A percentile compares a stretch with the other conserved stretches of the same genome.
These are phyloP conservation scores for Tiliqua scincoides DNA, from an alignment of 2,113 vertebrate species.

Conservation along the genomic window DNA sequence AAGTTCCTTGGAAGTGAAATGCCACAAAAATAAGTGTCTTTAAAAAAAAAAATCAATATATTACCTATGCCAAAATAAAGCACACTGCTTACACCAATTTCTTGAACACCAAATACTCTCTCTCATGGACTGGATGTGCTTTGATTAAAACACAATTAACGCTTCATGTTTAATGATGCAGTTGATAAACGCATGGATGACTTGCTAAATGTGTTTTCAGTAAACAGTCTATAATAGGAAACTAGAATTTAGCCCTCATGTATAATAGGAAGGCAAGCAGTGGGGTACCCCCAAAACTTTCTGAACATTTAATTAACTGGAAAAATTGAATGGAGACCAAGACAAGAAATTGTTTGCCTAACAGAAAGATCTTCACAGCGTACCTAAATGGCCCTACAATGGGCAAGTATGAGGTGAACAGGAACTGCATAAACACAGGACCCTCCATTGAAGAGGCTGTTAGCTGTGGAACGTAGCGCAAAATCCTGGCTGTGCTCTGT, in stretches of 20 bases:
- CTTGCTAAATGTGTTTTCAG: background rate
- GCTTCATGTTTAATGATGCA: conserved; percentile 1
- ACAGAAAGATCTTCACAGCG: background rate
- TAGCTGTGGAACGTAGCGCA: background rate
- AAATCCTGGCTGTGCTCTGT: too few species aligned
- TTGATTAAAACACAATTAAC: conserved; percentile 20
- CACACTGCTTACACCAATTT: background rate
- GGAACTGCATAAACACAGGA: background rate
- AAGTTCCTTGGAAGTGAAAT: background rate
- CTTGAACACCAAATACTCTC: background rate
- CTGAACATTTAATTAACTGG: background rate
- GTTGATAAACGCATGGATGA: background rate
- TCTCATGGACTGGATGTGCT: background rate
- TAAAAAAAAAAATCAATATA: background rate
- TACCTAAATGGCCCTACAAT: background rate
- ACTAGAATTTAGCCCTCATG: background rate
- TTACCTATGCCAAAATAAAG: background rate
- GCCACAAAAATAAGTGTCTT: background rate
- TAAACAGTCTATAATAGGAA: background rate
- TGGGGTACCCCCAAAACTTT: background rate
- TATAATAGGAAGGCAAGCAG: background rate
- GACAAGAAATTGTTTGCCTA: background rate
- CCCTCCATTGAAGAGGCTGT: background rate
- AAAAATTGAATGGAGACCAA: background rate
- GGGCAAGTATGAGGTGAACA: background rate